Evolutionary conservation across 2,797 vertebrate genomes (phyloP), one percentile per base, ranked within the genome.

Genomic region (Hozukius guyotensis): DNA sequence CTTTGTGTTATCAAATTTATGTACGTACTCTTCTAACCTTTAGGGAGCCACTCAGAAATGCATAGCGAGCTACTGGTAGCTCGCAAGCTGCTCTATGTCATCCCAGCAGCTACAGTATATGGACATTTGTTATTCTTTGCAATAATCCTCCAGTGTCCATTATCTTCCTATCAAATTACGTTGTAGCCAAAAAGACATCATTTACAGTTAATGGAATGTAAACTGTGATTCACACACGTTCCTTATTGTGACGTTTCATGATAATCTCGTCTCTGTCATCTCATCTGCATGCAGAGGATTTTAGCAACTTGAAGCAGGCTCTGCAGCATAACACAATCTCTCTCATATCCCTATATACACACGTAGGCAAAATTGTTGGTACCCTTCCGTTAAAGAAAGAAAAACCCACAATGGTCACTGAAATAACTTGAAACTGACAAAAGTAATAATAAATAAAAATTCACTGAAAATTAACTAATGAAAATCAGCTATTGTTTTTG

Each of bases 251-350:
- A 76, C 66, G 52, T 77, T 16, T 77, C n/a, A 57, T 38, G 60
- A 68, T 64, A 42, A 71, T 84, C 53, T 78, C 16, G 22, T 57
- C 34, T 67, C 56, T 42, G 5, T 74, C 1, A 3, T 63, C 74
- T 77, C 52, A 68, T 71, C 27, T 85, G 42, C 60, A 64, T 81
- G 56, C 75, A 46, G n/a, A 18, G 27, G 38, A 69, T 83, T 81
- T 79, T 53, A 52, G 49, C 81, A 72, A 49, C 61, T 32, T 77
- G 31, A 82, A n/a, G 34, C 27, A 64, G 64, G 12, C 57, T 72
- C 25, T 49, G 57, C 77, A 20, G 76, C 49, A 38, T 52, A 24
- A 78, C 61, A 64, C 42, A 56, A n/a, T 57, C 60, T 18, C 27
- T 73, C 69, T 73, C 36, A 64, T 59, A 46, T 49, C 29, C 63